Evolutionary conservation across 2,888 invertebrate species (phyloP).

Genomic region (Eucriotettix oculatus): DNA sequence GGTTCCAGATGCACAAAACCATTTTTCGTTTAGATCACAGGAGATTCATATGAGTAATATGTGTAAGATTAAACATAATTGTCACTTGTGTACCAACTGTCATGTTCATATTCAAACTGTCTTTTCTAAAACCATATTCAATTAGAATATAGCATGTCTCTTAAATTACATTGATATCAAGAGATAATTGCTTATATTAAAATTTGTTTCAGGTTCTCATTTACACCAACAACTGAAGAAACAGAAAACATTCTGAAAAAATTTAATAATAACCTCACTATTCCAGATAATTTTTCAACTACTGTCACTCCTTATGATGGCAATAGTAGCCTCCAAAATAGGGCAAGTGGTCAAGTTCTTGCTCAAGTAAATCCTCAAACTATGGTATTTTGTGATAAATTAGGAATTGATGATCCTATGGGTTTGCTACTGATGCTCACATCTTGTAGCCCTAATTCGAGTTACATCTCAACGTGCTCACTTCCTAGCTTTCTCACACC

Average conservation of each 20-base stretch:
- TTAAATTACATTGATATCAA: too few relatives aligned
- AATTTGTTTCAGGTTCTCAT: conserved; percentile 39
- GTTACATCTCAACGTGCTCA: neutral
- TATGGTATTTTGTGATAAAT: conserved; percentile 26
- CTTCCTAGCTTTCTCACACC: conserved; percentile 7
- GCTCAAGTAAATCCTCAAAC: conserved; percentile 30
- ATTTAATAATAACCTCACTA: conserved; percentile 46
- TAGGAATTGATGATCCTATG: conserved; percentile 67
- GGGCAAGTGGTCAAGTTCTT: conserved; percentile 48
- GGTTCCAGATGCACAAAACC: too few relatives aligned
- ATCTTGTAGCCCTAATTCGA: conserved; percentile 4
- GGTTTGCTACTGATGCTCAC: conserved; percentile 30
- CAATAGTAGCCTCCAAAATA: conserved; percentile 22
- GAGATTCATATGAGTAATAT: too few relatives aligned
- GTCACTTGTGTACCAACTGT: too few relatives aligned
- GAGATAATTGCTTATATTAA: too few relatives aligned
- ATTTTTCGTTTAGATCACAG: too few relatives aligned
- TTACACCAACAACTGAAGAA: conserved; percentile 59
- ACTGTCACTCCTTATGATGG: conserved; percentile 50
- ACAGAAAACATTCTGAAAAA: conserved; percentile 41
- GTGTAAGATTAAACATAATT: too few relatives aligned
- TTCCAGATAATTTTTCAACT: conserved; percentile 63
- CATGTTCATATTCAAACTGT: too few relatives aligned
- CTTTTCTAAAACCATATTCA: too few relatives aligned
- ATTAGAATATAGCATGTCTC: too few relatives aligned